Percentiles rank a stretch among this genome's conserved stretches.
Conservation (phyloP, 2,113 vertebrate genomes). For the Leiothrix lutea region DNA sequence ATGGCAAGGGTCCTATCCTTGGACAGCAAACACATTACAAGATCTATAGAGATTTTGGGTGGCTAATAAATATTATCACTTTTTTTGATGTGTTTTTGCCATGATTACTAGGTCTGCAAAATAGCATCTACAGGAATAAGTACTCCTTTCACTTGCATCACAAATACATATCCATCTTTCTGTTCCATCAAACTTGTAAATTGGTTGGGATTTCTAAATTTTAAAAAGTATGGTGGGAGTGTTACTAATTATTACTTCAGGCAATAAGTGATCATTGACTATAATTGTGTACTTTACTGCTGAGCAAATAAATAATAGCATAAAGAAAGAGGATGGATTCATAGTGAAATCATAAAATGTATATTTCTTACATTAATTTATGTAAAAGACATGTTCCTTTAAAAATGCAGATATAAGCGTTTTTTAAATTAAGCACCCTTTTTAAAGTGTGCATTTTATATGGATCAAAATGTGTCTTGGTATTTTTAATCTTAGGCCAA, state of each 20-base stretch:
- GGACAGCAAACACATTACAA: background rate
- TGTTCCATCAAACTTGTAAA: background rate
- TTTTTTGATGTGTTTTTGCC: background rate
- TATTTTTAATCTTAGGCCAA: slow-evolving; percentile 58
- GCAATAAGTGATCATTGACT: background rate
- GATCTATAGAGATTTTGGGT: background rate
- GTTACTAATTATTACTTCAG: background rate
- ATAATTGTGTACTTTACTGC: background rate
- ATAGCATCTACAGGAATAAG: background rate
- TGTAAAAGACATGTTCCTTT: background rate
- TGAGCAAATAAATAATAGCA: background rate
- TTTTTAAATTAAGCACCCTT: slow-evolving; percentile 32
- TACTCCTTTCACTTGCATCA: background rate
- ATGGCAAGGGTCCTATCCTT: background rate
- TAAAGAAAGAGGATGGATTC: background rate
- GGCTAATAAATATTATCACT: background rate
- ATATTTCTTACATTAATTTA: background rate
- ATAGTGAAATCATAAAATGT: background rate
- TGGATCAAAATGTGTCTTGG: slow-evolving; percentile 31
- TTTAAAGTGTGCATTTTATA: slow-evolving; percentile 21
- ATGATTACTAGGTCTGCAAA: background rate
- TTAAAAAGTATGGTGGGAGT: background rate
- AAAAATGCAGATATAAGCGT: slow-evolving; percentile 20
- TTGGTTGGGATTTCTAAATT: background rate
- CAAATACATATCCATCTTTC: background rate